A percentile compares a stretch with the other conserved stretches of the same genome.
These are phyloP conservation scores for Galerucella nymphaeae DNA, from an alignment of 2,888 invertebrate genomes.

Conservation along the genomic window DNA sequence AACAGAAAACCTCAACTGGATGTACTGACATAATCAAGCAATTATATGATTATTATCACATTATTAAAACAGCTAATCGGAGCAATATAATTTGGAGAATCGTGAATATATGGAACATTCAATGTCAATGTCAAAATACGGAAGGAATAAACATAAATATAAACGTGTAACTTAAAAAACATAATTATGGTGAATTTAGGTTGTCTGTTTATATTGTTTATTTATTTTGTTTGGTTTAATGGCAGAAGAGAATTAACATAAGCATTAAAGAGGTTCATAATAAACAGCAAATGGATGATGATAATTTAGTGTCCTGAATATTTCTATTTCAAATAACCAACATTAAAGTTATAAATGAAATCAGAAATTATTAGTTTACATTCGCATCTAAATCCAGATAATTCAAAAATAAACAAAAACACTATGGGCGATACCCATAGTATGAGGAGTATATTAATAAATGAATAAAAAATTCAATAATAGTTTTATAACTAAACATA, in stretches of 20 bases:
- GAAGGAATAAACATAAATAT: background rate
- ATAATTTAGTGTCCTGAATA: conserved; percentile 23
- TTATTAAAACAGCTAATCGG: no score
- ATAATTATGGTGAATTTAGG: background rate
- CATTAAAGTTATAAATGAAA: background rate
- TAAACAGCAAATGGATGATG: conserved; percentile 7
- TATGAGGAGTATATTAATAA: no score
- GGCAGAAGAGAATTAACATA: conserved; percentile 25
- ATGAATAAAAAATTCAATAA: no score
- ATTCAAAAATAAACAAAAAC: background rate
- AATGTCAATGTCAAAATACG: background rate
- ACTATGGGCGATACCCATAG: background rate
- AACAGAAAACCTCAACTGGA: no score
- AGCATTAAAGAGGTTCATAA: conserved; percentile 22
- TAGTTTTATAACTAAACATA: no score
- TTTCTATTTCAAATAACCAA: conserved; percentile 15
- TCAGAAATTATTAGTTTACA: background rate
- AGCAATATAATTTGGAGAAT: no score
- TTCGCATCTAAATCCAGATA: background rate
- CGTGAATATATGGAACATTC: no score
- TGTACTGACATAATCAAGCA: no score
- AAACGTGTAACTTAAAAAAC: background rate
- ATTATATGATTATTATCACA: no score
- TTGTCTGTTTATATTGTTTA: conserved; percentile 17
- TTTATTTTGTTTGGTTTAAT: conserved; percentile 14